Evolutionary conservation across 2,113 vertebrate species (phyloP).

Genomic region (Bufo gargarizans): DNA sequence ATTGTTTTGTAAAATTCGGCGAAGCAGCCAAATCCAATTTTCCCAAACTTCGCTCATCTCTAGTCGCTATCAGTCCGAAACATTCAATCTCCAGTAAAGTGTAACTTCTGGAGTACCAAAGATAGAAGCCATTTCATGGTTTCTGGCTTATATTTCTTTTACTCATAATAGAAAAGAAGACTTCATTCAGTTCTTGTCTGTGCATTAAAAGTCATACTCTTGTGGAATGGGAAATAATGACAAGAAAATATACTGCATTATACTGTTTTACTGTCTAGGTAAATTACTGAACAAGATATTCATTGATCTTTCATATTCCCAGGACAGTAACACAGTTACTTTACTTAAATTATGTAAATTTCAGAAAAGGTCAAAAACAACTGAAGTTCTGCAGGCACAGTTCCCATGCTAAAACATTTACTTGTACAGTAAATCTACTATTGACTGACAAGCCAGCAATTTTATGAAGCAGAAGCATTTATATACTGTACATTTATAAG

Average conservation of each 20-base stretch:
- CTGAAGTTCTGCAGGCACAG: not conserved
- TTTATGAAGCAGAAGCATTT: not conserved
- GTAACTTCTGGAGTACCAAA: not conserved
- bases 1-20: too few relatives aligned
- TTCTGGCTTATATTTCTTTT: not conserved
- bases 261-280: not conserved
- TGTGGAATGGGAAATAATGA: not conserved
- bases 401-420: not conserved
- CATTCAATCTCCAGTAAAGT: too few relatives aligned
- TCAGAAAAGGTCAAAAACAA: conserved; percentile 12
- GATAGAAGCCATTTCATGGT: not conserved
- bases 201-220: not conserved
- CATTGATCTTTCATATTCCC: conserved; percentile 6
- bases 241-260: not conserved
- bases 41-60: too few relatives aligned
- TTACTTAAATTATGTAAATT: not conserved
- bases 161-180: not conserved
- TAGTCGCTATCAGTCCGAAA: too few relatives aligned
- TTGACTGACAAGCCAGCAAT: not conserved
- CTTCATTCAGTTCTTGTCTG: not conserved
- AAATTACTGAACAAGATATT: not conserved
- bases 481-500: not conserved
- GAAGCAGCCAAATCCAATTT: too few relatives aligned
- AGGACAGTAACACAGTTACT: not conserved
- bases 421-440: not conserved